Percentiles rank a stretch among this genome's conserved stretches.
These are phyloP conservation scores for Geopemphigus sp. DNA, from an alignment of 1,140 invertebrate genomes.

Conservation along the genomic window DNA sequence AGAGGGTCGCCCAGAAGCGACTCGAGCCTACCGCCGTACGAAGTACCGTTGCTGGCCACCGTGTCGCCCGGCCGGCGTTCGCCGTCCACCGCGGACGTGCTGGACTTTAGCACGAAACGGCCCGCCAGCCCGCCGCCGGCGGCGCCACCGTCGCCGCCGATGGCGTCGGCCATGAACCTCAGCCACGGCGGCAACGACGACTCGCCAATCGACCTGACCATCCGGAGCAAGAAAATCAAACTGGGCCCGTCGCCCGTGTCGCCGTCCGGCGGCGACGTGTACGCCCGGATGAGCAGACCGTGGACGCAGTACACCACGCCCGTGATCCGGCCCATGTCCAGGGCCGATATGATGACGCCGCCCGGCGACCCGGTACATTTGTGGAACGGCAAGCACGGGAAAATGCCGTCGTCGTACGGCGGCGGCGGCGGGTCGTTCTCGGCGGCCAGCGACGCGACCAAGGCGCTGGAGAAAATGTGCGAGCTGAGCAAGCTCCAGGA, in stretches of 20 bases:
- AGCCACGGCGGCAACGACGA: constrained; percentile 68
- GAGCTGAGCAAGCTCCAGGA: constrained; percentile 81
- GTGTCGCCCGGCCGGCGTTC: constrained; percentile 55
- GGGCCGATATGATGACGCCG: constrained; percentile 62
- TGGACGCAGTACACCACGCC: constrained; percentile 62
- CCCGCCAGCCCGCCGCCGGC: constrained; percentile 54
- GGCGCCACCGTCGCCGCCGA: constrained; percentile 50
- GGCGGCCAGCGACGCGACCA: constrained; percentile 69
- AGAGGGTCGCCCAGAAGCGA: constrained; percentile 59
- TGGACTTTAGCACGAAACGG: constrained; percentile 76
- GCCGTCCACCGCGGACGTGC: constrained; percentile 60
- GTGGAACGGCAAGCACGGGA: constrained; percentile 72
- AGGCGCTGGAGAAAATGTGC: constrained; percentile 88
- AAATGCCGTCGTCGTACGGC: constrained; percentile 52
- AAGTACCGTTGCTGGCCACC: constrained; percentile 71
- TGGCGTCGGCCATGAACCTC: constrained; percentile 55
- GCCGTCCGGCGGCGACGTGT: constrained; percentile 69
- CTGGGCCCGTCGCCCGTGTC: constrained; percentile 76
- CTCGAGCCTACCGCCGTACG: constrained; percentile 62
- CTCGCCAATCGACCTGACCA: constrained; percentile 55
- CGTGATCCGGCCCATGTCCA: constrained; percentile 66
- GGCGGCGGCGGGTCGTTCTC: constrained; percentile 38
- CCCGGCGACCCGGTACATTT: constrained; percentile 59
- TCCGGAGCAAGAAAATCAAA: constrained; percentile 61
- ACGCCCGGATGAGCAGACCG: constrained; percentile 62